These are phyloP conservation scores for Hydrolagus affinis DNA, from an alignment of 2,113 vertebrate genomes.

Conservation along the genomic window DNA sequence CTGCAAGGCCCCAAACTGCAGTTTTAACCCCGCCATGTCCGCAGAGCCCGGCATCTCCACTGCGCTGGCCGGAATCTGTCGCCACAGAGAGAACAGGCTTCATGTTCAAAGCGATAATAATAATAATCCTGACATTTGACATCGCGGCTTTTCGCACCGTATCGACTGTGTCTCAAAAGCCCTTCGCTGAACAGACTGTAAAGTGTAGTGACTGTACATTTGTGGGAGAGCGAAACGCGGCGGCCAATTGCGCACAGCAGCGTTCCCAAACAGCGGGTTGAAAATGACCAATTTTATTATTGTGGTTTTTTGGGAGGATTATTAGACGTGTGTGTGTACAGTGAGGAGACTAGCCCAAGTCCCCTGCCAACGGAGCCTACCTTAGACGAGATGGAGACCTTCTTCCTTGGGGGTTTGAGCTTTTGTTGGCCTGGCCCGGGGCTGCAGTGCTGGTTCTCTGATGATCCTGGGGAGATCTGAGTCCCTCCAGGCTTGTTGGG, in stretches of 20 bases:
- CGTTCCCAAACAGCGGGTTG: no score
- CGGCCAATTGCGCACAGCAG: no score
- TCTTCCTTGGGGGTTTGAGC: conserved; percentile 91
- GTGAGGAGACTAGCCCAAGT: no score
- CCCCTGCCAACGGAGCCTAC: no score
- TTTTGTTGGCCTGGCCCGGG: conserved; percentile 93
- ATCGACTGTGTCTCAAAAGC: no score
- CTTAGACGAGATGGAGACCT: conserved; percentile 82
- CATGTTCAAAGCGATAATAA: background rate
- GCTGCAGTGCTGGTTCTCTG: conserved; percentile 84
- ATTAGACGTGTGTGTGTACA: no score
- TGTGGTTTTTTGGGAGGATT: no score
- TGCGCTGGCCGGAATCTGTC: conserved; percentile 82
- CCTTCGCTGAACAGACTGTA: no score
- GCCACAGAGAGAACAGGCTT: background rate
- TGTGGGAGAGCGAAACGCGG: no score
- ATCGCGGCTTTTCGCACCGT: no score
- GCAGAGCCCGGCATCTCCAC: conserved; percentile 94
- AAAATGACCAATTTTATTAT: no score
- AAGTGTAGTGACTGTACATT: background rate
- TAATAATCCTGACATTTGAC: background rate
- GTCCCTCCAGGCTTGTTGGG: conserved; percentile 59
- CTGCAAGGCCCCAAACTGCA: conserved; percentile 91
- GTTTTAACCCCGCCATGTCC: conserved; percentile 85
- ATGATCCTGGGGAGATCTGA: conserved; percentile 83